A percentile compares a stretch with the other conserved stretches of the same genome.
Conservation (phyloP, 2,888 invertebrate species). For the Neelides folsomi region DNA sequence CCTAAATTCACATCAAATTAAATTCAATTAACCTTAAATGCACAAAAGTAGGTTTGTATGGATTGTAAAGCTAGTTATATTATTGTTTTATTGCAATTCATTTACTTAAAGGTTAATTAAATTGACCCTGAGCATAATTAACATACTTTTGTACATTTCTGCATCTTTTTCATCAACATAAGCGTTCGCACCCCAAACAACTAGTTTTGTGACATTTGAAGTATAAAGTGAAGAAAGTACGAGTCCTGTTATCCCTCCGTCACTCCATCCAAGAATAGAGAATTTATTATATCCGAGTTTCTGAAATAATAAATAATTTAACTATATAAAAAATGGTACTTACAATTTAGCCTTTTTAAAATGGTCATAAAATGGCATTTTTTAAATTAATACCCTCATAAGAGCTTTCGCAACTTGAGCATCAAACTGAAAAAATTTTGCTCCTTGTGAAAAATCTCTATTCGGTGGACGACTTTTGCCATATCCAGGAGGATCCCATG, state of each 20-base stretch:
- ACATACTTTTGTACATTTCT: constrained; percentile 10
- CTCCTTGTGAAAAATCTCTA: constrained; percentile 34
- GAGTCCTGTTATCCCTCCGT: constrained; percentile 67
- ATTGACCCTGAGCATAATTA: too few relatives aligned
- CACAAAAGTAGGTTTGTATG: too few relatives aligned
- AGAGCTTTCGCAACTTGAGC: constrained; percentile 36
- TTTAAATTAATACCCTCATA: constrained; percentile 35
- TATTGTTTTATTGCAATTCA: too few relatives aligned
- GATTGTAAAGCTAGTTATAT: too few relatives aligned
- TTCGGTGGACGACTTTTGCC: constrained; percentile 35
- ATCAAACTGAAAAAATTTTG: constrained; percentile 36
- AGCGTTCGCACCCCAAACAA: constrained; percentile 65
- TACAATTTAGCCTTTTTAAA: too few relatives aligned
- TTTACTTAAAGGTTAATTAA: too few relatives aligned
- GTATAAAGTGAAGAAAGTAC: constrained; percentile 62
- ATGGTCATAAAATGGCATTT: too few relatives aligned
- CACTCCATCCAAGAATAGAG: constrained; percentile 69
- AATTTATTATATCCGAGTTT: constrained; percentile 34
- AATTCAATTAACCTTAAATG: too few relatives aligned
- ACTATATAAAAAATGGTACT: too few relatives aligned
- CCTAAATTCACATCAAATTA: constrained; percentile 23
- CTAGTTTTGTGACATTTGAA: constrained; percentile 52
- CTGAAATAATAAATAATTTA: constrained; percentile 22
- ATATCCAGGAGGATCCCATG: constrained; percentile 52
- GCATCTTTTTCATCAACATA: constrained; percentile 38